A percentile compares a stretch with the other conserved stretches of the same genome.
Evolutionary conservation across 1,140 invertebrate species (phyloP).

Genomic region (Bradynema listronoti): DNA sequence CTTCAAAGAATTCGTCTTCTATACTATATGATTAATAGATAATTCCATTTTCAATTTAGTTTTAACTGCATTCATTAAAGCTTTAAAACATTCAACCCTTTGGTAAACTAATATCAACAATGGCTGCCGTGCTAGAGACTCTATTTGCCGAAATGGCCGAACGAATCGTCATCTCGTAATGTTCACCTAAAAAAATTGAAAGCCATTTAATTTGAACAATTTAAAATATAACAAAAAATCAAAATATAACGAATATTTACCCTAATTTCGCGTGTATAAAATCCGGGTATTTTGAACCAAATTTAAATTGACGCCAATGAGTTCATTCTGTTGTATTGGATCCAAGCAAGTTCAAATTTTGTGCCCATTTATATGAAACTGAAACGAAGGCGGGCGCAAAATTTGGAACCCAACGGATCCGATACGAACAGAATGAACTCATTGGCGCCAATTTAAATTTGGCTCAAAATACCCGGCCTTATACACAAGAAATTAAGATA

Average conservation of each 20-base stretch:
- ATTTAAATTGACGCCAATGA: too few species aligned
- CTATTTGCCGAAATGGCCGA: slow-evolving; percentile 35
- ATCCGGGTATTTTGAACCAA: background rate
- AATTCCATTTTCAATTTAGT: background rate
- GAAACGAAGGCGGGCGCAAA: too few species aligned
- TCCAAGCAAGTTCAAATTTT: too few species aligned
- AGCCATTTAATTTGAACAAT: too few species aligned
- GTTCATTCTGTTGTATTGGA: too few species aligned
- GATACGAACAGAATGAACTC: too few species aligned
- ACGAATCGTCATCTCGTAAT: slow-evolving; percentile 55
- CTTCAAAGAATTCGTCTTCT: slow-evolving; percentile 55
- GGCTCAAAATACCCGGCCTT: too few species aligned
- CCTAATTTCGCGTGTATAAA: background rate
- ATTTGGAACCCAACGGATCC: too few species aligned
- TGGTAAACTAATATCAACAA: slow-evolving; percentile 55
- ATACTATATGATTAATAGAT: background rate
- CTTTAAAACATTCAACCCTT: slow-evolving; percentile 29
- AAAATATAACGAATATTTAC: background rate
- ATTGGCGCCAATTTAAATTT: too few species aligned
- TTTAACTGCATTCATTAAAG: slow-evolving; percentile 14
- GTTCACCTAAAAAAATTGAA: slow-evolving; percentile 38
- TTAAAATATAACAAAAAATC: background rate
- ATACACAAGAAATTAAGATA: too few species aligned
- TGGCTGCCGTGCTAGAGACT: slow-evolving; percentile 51
- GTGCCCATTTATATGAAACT: slow-evolving; percentile 1